These are phyloP conservation scores for Leptodactylus fuscus DNA, from an alignment of 2,113 vertebrate genomes.

Conservation along the genomic window DNA sequence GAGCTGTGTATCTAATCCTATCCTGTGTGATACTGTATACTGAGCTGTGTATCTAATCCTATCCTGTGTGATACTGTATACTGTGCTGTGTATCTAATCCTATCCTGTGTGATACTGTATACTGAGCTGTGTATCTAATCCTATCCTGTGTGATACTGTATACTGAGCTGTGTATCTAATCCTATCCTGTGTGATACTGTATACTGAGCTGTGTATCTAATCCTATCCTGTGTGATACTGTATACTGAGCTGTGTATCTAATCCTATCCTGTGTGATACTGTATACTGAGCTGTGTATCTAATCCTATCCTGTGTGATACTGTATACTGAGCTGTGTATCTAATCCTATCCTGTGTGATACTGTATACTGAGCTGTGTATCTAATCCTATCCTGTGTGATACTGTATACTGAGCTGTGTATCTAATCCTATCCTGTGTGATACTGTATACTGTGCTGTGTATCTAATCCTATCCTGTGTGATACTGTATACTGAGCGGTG, in stretches of 20 bases:
- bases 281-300: not conserved
- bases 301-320: not conserved
- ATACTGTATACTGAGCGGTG: not conserved
- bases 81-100: conserved; percentile 2
- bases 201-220: not conserved
- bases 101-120: not conserved
- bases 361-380: not conserved
- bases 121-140: conserved; percentile 6
- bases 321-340: not conserved
- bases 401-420: not conserved
- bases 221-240: not conserved
- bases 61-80: not conserved
- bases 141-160: not conserved
- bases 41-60: conserved; percentile 4
- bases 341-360: conserved; percentile 7
- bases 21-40: not conserved
- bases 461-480: not conserved
- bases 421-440: not conserved
- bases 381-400: conserved; percentile 1
- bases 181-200: not conserved
- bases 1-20: not conserved
- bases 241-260: not conserved
- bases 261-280: not conserved
- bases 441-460: not conserved
- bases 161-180: not conserved